Evolutionary conservation across 1,140 invertebrate species (phyloP), one percentile per base, ranked within the genome.

Genomic region (Neodiprion fabricii): DNA sequence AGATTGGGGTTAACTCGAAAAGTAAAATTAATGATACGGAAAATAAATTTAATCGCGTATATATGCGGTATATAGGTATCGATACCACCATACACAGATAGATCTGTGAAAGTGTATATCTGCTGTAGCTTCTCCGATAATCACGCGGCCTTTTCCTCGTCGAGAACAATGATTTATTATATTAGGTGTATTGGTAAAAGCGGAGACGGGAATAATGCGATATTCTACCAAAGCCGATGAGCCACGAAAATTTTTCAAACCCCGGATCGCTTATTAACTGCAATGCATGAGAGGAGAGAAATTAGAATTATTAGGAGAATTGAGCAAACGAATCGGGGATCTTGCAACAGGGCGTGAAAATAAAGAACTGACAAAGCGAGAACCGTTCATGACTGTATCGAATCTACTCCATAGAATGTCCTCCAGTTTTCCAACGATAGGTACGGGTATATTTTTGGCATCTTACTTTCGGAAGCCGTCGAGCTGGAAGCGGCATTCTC

Each of bases 21-120:
- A 71, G 48, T 71, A 71, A 71, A 50, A 71, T 71, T 71, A 71
- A 71, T 71, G 70, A 48, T 49, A 40, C 48, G 70, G 23, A 71
- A 69, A 69, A 69, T 21, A 74, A 80, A 79, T 81, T 76, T 74
- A 71, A 76, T 75, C 79, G 53, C 28, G 1, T 61, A 61, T 61
- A 40, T 40, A 40, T 40, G 28, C 28, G 5, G 28, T 40, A 40
- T 40, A 40, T 40, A 40, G 28, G 5, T 40, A 40, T 21, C 28
- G 28, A 40, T 40, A 40, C 28, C 5, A 3, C 28, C 28, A 40
- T 40, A 40, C 28, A 40, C 28, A 4, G 28, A 5, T 40, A 40
- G 28, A 40, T 40, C 28, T 40, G 28, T 40, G 28, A 40, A 40
- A 40, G 28, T 40, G 28, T 40, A 40, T 5, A 40, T 40, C 28